Evolutionary conservation across 1,140 invertebrate species (phyloP).

Genomic region (Nephotettix cincticeps): DNA sequence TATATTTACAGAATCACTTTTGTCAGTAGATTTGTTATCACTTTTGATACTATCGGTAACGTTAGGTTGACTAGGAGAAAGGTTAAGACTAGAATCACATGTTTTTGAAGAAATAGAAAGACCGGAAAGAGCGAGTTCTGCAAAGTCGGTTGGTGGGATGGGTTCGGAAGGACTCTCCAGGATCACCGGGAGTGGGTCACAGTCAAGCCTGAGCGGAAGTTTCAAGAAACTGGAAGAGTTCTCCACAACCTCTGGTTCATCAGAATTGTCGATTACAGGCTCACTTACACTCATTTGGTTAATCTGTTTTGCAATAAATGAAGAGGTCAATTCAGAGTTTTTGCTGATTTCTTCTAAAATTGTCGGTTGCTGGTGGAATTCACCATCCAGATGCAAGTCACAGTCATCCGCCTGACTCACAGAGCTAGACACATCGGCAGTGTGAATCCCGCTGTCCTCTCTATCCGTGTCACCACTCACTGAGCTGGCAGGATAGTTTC

Average conservation of each 20-base stretch:
- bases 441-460: constrained; percentile 81
- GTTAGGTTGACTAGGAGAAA: not conserved
- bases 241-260: constrained; percentile 14
- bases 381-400: constrained; percentile 42
- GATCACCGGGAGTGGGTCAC: constrained; percentile 29
- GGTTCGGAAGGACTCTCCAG: constrained; percentile 34
- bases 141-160: constrained; percentile 23
- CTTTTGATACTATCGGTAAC: constrained; percentile 3
- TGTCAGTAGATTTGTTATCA: not conserved
- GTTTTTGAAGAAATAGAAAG: not conserved
- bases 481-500: constrained; percentile 53
- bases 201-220: constrained; percentile 25
- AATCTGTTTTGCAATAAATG: constrained; percentile 3
- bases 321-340: not conserved
- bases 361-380: constrained; percentile 34
- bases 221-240: constrained; percentile 12
- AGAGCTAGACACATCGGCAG: constrained; percentile 72
- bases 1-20: constrained; percentile 4
- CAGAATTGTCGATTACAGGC: not conserved
- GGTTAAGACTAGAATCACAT: not conserved
- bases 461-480: constrained; percentile 63
- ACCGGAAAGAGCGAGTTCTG: not conserved
- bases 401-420: constrained; percentile 69
- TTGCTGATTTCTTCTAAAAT: constrained; percentile 34
- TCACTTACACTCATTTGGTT: constrained; percentile 31